Conservation (phyloP, 2,888 invertebrate genomes). For the Temnothorax ravouxi region DNA sequence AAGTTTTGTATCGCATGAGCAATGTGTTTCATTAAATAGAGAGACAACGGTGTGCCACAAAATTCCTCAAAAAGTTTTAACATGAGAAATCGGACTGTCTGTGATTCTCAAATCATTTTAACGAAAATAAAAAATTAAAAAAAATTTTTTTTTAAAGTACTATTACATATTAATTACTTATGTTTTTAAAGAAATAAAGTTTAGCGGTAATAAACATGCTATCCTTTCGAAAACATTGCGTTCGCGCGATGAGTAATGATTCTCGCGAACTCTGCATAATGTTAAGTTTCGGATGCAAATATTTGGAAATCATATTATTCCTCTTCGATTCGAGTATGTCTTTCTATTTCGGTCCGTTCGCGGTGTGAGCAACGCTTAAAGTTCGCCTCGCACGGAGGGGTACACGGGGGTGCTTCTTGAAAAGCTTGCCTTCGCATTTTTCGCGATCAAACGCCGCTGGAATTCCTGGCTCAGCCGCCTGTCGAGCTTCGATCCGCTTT, state of each 20-base stretch:
- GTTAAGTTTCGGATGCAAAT: conserved; percentile 23
- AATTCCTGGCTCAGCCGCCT: conserved; percentile 55
- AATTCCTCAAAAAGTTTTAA: not conserved
- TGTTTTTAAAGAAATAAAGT: not conserved
- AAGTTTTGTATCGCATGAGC: not conserved
- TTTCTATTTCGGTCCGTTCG: conserved; percentile 7
- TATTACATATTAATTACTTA: not conserved
- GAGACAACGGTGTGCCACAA: not conserved
- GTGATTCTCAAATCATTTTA: not conserved
- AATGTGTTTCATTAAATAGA: not conserved
- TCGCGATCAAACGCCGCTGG: conserved; percentile 62
- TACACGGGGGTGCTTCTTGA: conserved; percentile 23
- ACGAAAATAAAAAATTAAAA: not conserved
- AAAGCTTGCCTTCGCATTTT: conserved; percentile 59
- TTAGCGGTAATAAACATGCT: not conserved
- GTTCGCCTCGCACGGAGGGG: not conserved
- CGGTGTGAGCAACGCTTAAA: conserved; percentile 38
- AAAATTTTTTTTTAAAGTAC: not conserved
- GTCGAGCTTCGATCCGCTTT: conserved; percentile 59
- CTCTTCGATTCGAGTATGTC: not conserved
- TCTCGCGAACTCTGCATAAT: conserved; percentile 13
- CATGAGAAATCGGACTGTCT: not conserved
- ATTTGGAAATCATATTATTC: not conserved
- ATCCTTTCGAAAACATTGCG: not conserved
- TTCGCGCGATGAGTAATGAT: not conserved